phyloP scores from a whole-genome alignment of 2,113 vertebrate genomes.

The Petromus typicus region DNA sequence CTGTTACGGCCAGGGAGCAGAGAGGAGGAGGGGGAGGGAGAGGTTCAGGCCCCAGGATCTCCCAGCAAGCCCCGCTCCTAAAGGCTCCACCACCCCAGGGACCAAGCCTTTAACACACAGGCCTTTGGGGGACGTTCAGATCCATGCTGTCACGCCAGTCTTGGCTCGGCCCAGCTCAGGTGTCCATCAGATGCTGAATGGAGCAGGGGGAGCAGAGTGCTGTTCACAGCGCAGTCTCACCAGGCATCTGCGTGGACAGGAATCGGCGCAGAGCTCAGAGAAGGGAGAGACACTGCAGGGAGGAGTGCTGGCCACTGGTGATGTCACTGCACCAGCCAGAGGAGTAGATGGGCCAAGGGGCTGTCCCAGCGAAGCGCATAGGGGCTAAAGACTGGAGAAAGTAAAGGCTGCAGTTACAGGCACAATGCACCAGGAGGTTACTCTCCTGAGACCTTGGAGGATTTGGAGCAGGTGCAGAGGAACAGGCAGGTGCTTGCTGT shows the following conservation, averaged over 20 bases:
- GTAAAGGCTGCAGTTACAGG: not conserved
- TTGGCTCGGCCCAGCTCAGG: not conserved
- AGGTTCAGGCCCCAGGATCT: not conserved
- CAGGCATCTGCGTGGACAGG: not conserved
- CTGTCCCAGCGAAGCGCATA: not conserved
- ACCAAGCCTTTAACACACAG: not conserved
- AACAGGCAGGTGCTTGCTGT: too few species aligned
- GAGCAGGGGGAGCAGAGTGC: not conserved
- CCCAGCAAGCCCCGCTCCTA: not conserved
- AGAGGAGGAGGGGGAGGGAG: not conserved
- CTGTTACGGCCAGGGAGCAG: not conserved
- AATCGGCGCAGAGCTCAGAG: not conserved
- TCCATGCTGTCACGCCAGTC: too few species aligned
- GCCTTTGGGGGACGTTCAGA: not conserved
- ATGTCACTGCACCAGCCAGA: not conserved
- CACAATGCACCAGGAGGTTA: not conserved
- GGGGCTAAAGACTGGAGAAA: not conserved
- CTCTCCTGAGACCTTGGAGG: not conserved
- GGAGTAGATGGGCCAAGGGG: not conserved
- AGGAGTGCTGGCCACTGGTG: not conserved
- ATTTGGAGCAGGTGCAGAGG: not conserved
- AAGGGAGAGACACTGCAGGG: not conserved
- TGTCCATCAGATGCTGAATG: not conserved
- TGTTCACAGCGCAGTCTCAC: not conserved
- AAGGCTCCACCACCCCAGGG: not conserved